These are phyloP conservation scores for Synergus gifuensis DNA, from an alignment of 2,888 invertebrate species.

Conservation along the genomic window DNA sequence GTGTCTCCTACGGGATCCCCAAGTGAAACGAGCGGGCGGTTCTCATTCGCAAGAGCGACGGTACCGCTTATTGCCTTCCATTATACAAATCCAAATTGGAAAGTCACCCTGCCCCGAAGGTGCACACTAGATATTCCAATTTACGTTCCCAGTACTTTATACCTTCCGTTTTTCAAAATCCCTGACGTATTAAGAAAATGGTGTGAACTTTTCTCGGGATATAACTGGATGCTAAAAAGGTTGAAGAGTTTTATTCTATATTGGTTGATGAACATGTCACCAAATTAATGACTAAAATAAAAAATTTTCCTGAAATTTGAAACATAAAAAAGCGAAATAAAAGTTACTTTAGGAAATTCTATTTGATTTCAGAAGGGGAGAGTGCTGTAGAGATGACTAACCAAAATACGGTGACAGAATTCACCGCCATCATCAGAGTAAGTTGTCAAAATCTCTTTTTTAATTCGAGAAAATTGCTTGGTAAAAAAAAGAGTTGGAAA, in stretches of 20 bases:
- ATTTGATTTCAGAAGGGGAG: conserved; percentile 8
- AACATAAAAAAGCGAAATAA: background rate
- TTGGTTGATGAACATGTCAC: background rate
- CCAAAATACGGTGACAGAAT: conserved; percentile 26
- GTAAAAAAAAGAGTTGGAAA: background rate
- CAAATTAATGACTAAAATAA: background rate
- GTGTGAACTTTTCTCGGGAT: background rate
- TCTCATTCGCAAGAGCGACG: conserved; percentile 36
- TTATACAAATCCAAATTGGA: conserved; percentile 51
- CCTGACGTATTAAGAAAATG: background rate
- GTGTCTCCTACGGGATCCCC: conserved; percentile 21
- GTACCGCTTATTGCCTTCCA: conserved; percentile 46
- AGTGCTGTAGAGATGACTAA: conserved; percentile 10
- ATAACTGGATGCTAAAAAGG: background rate
- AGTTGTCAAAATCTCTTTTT: background rate
- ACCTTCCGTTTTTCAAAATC: background rate
- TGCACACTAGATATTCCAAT: conserved; percentile 16
- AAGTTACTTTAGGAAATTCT: background rate
- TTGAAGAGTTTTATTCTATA: background rate
- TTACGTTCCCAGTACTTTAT: conserved; percentile 7
- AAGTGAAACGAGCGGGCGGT: conserved; percentile 24
- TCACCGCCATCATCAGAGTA: conserved; percentile 11
- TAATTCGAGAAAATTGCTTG: background rate
- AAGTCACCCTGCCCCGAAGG: conserved; percentile 42
- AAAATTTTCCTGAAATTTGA: background rate